A percentile compares a stretch with the other conserved stretches of the same genome.
These are phyloP conservation scores for Platyscapa corneri DNA, from an alignment of 1,140 invertebrate species.

Conservation along the genomic window DNA sequence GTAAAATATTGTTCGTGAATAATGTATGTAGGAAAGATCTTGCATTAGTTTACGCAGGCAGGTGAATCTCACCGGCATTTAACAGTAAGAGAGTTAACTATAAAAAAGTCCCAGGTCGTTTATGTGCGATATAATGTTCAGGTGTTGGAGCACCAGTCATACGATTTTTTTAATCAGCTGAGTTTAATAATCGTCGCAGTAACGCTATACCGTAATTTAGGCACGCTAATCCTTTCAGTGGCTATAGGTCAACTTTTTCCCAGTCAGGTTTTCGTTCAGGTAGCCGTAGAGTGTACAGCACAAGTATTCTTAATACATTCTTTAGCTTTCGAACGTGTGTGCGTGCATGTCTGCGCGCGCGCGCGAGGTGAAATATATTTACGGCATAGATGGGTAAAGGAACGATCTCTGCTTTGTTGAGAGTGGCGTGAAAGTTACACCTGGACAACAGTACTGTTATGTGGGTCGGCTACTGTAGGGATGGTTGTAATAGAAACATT, in stretches of 20 bases:
- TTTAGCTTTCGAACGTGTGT: background rate
- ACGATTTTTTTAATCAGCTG: slow-evolving; percentile 15
- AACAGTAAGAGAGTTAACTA: background rate
- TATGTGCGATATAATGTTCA: background rate
- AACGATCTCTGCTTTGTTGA: background rate
- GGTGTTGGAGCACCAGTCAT: background rate
- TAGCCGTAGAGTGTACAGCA: background rate
- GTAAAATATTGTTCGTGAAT: background rate
- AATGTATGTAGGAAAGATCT: background rate
- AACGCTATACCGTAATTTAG: background rate
- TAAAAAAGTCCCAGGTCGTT: background rate
- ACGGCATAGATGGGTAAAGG: background rate
- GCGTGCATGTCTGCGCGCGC: background rate
- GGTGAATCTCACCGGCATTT: background rate
- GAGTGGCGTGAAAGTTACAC: background rate
- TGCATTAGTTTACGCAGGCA: background rate
- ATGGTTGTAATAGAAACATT: background rate
- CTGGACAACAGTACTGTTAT: background rate
- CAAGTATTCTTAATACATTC: background rate
- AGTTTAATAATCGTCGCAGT: background rate
- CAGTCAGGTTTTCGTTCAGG: background rate
- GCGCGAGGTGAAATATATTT: background rate
- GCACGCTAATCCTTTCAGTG: background rate
- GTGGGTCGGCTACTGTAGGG: background rate
- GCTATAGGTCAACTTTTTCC: background rate